These are phyloP conservation scores for Leucoraja ocellata DNA, from an alignment of 2,797 vertebrate species.

Conservation along the genomic window DNA sequence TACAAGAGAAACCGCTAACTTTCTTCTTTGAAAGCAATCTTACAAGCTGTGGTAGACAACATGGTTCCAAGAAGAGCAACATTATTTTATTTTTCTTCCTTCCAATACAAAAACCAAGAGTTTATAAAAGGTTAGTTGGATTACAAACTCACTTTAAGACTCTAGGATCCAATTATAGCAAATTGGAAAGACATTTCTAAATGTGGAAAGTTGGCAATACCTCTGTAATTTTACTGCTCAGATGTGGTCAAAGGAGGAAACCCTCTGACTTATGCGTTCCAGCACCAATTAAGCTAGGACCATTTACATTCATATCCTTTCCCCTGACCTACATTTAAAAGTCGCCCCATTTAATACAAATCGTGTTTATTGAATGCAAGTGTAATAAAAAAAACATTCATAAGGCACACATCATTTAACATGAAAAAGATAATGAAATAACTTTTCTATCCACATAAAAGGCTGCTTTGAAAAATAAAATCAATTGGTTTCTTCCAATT, in stretches of 20 bases:
- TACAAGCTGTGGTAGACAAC: neutral
- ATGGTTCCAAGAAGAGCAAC: neutral
- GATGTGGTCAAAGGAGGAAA: constrained; percentile 31
- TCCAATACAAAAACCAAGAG: neutral
- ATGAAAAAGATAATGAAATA: neutral
- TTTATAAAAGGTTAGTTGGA: neutral
- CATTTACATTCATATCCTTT: constrained; percentile 18
- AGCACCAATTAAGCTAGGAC: neutral
- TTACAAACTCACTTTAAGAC: constrained; percentile 26
- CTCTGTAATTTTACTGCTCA: constrained; percentile 12
- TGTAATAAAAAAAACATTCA: constrained; percentile 15
- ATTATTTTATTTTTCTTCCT: neutral
- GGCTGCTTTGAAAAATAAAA: constrained; percentile 12
- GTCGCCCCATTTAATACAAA: neutral
- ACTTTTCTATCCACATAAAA: neutral
- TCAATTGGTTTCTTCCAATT: constrained; percentile 14
- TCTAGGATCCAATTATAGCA: neutral
- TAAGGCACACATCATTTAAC: constrained; percentile 17
- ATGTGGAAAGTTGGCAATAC: constrained; percentile 25
- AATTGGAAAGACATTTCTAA: constrained; percentile 10
- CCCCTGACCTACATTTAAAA: neutral
- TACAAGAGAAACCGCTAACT: neutral
- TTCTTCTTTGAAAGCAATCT: neutral
- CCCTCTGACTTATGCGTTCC: neutral
- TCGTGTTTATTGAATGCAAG: constrained; percentile 30